phyloP scores from a whole-genome alignment of 2,113 vertebrate species.

The Archilochus colubris region DNA sequence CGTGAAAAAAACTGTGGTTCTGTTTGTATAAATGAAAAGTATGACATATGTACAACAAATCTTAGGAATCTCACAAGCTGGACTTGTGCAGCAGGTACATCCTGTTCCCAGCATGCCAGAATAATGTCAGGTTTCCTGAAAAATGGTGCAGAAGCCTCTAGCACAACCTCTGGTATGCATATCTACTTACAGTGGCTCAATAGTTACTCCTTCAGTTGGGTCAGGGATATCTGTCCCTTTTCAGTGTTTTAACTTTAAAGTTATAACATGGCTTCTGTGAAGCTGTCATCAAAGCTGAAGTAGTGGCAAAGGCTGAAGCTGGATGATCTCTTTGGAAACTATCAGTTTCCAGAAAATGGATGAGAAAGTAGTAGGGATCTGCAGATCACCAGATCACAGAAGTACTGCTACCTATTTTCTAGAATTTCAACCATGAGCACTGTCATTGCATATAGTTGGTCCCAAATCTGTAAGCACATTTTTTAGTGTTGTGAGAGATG shows the following conservation, averaged over 20 bases:
- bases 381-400: background rate
- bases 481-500: background rate
- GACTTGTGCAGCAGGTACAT: background rate
- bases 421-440: background rate
- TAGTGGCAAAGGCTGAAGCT: background rate
- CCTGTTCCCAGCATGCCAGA: accelerated
- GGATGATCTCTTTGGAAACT: background rate
- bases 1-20: background rate
- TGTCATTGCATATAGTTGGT: background rate
- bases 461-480: background rate
- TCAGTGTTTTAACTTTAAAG: background rate
- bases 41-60: background rate
- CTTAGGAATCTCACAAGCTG: background rate
- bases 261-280: background rate
- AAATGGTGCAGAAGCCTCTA: background rate
- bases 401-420: background rate
- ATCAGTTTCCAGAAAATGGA: background rate
- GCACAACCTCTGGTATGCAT: background rate
- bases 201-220: background rate
- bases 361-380: background rate
- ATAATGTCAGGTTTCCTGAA: background rate
- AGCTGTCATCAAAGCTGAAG: background rate
- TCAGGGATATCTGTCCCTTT: background rate
- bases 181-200: background rate
- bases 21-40: background rate